phyloP scores from a whole-genome alignment of 2,113 vertebrate species.

The Scortum barcoo region DNA sequence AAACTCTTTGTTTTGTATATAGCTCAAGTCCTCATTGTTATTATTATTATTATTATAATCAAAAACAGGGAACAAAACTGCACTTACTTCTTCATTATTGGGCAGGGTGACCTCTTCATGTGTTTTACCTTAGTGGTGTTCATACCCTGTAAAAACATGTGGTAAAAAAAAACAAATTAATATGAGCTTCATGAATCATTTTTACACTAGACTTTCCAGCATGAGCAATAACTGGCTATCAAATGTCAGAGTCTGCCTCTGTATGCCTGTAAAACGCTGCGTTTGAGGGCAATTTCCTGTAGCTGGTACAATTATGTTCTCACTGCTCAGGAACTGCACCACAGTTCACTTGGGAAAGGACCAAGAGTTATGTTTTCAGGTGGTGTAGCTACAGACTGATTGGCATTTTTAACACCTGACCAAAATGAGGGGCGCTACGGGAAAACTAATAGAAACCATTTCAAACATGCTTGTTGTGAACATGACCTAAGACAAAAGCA shows the following conservation, averaged over 20 bases:
- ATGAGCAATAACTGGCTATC: constrained; percentile 51
- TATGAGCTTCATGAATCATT: constrained; percentile 49
- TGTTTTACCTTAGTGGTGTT: constrained; percentile 30
- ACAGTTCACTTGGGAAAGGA: constrained; percentile 44
- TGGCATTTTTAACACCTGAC: constrained; percentile 56
- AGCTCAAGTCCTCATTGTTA: not conserved
- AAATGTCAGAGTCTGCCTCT: constrained; percentile 39
- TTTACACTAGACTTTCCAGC: constrained; percentile 18
- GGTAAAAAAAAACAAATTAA: constrained; percentile 32
- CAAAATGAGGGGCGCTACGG: constrained; percentile 30
- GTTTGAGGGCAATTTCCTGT: constrained; percentile 68
- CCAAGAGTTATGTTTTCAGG: constrained; percentile 47
- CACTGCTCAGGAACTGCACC: constrained; percentile 34
- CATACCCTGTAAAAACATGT: constrained; percentile 24
- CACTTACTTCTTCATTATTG: constrained; percentile 21
- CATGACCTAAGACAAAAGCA: not conserved
- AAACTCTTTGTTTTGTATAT: not conserved
- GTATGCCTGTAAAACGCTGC: constrained; percentile 40
- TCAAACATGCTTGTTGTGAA: constrained; percentile 29
- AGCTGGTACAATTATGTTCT: constrained; percentile 52
- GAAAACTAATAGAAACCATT: constrained; percentile 26
- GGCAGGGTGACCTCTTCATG: constrained; percentile 3
- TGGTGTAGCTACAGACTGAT: constrained; percentile 39
- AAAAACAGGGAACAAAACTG: constrained; percentile 1
- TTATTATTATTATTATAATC: too few relatives aligned